Conservation (phyloP, 35 echinoderm and acorn worm genomes). For the Lytechinus pictus region DNA sequence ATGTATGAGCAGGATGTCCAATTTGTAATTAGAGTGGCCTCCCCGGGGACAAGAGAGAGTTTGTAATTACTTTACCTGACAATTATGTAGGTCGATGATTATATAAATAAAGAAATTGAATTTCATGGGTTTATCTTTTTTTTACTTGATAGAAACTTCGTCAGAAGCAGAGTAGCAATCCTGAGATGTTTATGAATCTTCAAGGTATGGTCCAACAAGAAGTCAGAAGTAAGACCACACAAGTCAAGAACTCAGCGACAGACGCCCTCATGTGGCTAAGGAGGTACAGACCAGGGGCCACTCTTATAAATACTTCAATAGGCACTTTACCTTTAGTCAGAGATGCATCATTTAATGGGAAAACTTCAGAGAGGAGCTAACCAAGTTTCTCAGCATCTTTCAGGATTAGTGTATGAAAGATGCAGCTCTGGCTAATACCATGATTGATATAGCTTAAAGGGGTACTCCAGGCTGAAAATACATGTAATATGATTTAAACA, state of each 20-base stretch:
- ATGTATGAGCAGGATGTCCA: no score
- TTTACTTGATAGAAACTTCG: constrained; percentile 78
- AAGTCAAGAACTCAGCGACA: constrained; percentile 94
- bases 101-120: not conserved
- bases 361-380: no score
- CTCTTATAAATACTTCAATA: not conserved
- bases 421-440: no score
- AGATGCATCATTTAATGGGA: no score
- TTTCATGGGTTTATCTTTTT: not conserved
- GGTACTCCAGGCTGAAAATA: no score
- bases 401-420: no score
- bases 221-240: constrained; percentile 68
- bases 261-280: constrained; percentile 98
- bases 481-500: no score
- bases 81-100: not conserved
- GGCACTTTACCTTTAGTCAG: no score
- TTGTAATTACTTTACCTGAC: not conserved
- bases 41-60: not conserved
- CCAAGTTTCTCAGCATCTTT: no score
- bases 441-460: no score
- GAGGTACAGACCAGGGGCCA: constrained; percentile 63
- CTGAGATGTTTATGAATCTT: constrained; percentile 70
- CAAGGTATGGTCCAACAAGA: constrained; percentile 91
- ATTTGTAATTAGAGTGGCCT: no score
- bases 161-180: constrained; percentile 89